Evolutionary conservation across 2,113 vertebrate species (phyloP).

Genomic region (Pangasianodon hypophthalmus): DNA sequence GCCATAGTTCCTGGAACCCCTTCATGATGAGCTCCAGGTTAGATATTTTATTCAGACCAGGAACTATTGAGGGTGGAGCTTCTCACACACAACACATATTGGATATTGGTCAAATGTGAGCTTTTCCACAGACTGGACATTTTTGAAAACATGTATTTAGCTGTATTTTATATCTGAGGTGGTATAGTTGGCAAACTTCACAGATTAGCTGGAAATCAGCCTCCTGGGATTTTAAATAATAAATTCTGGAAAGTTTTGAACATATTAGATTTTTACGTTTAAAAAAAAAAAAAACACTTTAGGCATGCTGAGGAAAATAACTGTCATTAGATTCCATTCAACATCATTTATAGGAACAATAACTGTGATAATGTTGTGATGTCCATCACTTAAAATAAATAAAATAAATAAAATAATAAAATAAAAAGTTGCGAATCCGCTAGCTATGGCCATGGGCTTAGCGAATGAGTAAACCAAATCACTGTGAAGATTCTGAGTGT

Average conservation of each 20-base stretch:
- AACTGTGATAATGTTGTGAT: background rate
- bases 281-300: too few relatives aligned
- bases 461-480: background rate
- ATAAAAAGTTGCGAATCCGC: background rate
- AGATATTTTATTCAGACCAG: background rate
- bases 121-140: background rate
- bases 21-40: background rate
- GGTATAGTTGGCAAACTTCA: background rate
- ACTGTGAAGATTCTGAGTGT: background rate
- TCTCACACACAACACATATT: background rate
- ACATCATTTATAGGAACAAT: background rate
- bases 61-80: background rate
- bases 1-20: background rate
- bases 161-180: background rate
- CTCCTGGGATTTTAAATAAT: background rate
- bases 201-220: background rate
- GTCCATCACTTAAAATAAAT: background rate
- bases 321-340: background rate
- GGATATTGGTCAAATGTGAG: background rate
- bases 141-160: background rate
- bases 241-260: background rate
- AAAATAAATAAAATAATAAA: too few relatives aligned
- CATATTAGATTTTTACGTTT: background rate
- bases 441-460: background rate
- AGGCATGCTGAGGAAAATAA: background rate